Evolutionary conservation across 2,113 vertebrate species (phyloP), one percentile per base, ranked within the genome.

Genomic region (Irena cyanogastra): DNA sequence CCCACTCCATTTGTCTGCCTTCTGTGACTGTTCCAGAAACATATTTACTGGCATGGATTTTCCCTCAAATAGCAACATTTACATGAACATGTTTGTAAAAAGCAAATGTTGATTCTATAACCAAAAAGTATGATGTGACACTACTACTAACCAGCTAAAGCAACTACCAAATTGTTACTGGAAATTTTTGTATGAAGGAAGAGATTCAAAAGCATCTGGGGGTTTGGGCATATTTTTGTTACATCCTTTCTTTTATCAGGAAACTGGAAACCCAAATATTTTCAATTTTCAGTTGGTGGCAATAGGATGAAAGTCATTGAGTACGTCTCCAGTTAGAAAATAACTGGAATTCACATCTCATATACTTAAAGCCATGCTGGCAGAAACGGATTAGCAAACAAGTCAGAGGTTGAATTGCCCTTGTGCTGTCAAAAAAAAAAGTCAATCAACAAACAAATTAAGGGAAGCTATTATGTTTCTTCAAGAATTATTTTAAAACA

Each of bases 1-100:
- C 90, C 82, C 78, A 93, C 66, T 93, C 63, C 82, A 70, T 92
- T 96, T 88, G 75, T 95, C 83, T 93, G 63, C 87, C 94, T 96
- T 95, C 84, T 95, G 90, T 92, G 90, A 56, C 68, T 77, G 75
- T 86, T 94, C 63, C 71, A 97, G 54, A 66, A 95, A 94, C 87
- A 94, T 70, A 81, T 88, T 93, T 95, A 94, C 79, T 93, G 94
- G 94, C 92, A 90, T 2, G 1, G 75, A 63, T 82, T 97, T 97
- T 66, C 57, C 81, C 35, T 66, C 71, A 59, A 94, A 96, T 54
- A 83, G 85, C 79, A 93, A 90, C 47, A 30, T 92, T 93, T 90
- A 79, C 14, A n/a, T 52, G 79, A 94, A 86, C 11, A 6, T 9
- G 11, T 86, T 92, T 64, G 30, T 44, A 63, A 63, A 95, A 94